Evolutionary conservation across 1,140 invertebrate species (phyloP), one percentile per base, ranked within the genome.

Genomic region (Drosophila kikkawai): DNA sequence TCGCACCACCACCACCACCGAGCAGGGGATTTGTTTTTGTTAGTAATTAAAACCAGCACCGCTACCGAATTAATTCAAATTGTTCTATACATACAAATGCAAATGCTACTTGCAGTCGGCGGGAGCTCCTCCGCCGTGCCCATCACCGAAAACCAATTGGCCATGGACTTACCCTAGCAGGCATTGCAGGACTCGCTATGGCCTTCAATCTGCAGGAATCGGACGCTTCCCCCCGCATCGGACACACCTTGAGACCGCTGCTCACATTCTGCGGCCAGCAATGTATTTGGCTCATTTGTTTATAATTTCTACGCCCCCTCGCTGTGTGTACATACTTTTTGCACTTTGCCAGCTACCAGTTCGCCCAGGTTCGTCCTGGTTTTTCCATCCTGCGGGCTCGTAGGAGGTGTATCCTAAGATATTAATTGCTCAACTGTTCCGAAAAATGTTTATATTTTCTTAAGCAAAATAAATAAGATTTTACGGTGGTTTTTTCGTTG

Each of bases 401-500:
- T 11, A n/a, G 1, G 4, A 26, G n/a, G n/a, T 12, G 36, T 36
- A 22, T 15, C 32, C n/a, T 8, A 8, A 8, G 32, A 8, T 19
- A 41, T 32, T 15, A 22, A 32, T 26, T 32, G 13, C 7, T 15
- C 11, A 15, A 26, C 13, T 39, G 8, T n/a, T 22, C 12, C 42
- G 12, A n/a, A 11, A 29, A 32, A n/a, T 13, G 19, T 41, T 11
- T 22, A 8, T 29, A 9, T 22, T 50, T 73, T 32, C 36, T 44
- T 13, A 15, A 37, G 15, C 45, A 41, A 48, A 59, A 48, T 73
- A 73, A 60, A 42, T 59, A 50, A 42, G 36, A 36, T 15, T 73
- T 73, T 50, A 42, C 55, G 51, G 67, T 73, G 67, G 69, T 73
- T 59, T 71, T 66, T 73, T 71, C 66, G 44, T 73, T 73, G 69